These are phyloP conservation scores for Enteromius viviparus DNA, from an alignment of 2,797 vertebrate species.

Conservation along the genomic window DNA sequence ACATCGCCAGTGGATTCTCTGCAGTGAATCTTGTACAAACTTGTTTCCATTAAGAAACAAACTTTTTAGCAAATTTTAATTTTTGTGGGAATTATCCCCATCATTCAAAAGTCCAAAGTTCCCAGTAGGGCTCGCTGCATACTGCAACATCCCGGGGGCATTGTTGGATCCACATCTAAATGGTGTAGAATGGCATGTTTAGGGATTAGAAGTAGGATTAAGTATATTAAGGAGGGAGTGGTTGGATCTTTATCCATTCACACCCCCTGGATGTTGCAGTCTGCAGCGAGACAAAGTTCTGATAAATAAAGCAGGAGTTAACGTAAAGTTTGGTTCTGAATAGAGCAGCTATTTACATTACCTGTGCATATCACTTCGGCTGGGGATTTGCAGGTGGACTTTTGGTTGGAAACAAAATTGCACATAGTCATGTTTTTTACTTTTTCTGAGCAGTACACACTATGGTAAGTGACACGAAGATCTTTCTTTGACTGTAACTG, in stretches of 20 bases:
- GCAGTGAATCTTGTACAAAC: no score
- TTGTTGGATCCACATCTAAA: no score
- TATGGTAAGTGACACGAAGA: neutral
- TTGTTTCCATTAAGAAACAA: neutral
- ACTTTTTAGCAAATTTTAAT: neutral
- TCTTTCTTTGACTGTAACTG: fast-evolving
- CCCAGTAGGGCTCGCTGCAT: no score
- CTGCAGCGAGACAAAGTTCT: no score
- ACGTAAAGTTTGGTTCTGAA: neutral
- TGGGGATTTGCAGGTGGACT: fast-evolving
- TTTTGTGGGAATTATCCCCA: neutral
- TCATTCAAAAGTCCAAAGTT: no score
- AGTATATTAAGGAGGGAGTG: no score
- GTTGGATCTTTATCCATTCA: no score
- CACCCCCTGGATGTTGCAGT: no score
- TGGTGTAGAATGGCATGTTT: no score
- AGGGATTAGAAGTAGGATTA: no score
- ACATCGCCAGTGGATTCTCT: no score
- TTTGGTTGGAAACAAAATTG: slow-evolving; percentile 40
- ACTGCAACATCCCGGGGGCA: no score
- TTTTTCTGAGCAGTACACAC: slow-evolving; percentile 41
- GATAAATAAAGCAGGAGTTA: neutral
- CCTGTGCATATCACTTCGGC: slow-evolving; percentile 70
- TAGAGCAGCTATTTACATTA: slow-evolving; percentile 39
- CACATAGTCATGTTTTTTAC: slow-evolving; percentile 21